Conservation (phyloP, 2,113 vertebrate species). For the Sander lucioperca region DNA sequence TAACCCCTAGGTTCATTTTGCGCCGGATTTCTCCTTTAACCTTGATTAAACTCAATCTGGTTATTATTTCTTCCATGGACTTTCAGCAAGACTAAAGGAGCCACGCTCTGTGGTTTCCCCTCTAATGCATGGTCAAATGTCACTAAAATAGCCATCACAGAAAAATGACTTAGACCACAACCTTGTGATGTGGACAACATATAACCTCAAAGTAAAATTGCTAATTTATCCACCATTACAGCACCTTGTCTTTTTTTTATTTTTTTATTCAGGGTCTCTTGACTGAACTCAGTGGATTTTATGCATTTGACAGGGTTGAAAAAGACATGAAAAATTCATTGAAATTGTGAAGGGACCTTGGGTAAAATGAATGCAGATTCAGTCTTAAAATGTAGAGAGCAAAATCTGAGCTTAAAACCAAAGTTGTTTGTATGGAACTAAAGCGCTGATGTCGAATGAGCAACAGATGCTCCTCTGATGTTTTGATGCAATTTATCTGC, state of each 20-base stretch:
- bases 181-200: constrained; percentile 71
- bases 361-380: neutral
- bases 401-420: neutral
- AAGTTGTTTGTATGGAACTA: neutral
- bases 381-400: neutral
- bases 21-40: constrained; percentile 25
- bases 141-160: constrained; percentile 74
- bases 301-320: neutral
- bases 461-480: constrained; percentile 32
- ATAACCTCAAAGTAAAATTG: constrained; percentile 72
- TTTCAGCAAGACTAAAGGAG: constrained; percentile 33
- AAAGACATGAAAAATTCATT: constrained; percentile 6
- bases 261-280: constrained; percentile 1
- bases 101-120: constrained; percentile 39
- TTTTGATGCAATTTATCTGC: constrained; percentile 22
- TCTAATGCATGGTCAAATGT: constrained; percentile 67
- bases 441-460: constrained; percentile 7
- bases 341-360: constrained; percentile 16
- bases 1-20: no score
- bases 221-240: constrained; percentile 66
- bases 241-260: constrained; percentile 60
- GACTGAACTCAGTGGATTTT: constrained; percentile 1
- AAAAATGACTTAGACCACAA: constrained; percentile 64
- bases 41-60: constrained; percentile 59
- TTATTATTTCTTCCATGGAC: constrained; percentile 68